phyloP scores from a whole-genome alignment of 2,113 vertebrate species.

The Rhadina sibilatrix region DNA sequence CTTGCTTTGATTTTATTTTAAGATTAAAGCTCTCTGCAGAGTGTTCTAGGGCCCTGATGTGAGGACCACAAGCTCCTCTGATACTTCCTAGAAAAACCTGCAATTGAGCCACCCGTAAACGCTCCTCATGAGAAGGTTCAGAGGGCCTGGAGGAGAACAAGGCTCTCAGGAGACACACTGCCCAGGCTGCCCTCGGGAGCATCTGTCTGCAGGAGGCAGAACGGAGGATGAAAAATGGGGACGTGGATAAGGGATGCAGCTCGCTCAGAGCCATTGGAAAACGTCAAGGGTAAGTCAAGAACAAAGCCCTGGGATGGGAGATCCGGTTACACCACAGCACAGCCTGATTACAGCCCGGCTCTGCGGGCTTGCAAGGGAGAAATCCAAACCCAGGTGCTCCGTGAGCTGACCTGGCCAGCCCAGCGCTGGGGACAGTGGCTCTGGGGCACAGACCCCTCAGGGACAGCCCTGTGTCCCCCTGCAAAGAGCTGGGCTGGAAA shows the following conservation, averaged over 20 bases:
- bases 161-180: background rate
- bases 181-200: background rate
- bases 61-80: background rate
- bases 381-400: accelerated
- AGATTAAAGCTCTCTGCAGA: background rate
- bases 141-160: background rate
- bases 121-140: background rate
- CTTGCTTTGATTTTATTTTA: background rate
- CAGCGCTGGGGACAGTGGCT: accelerated
- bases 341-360: background rate
- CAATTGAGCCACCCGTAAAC: background rate
- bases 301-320: background rate
- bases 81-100: background rate
- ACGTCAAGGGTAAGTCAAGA: constrained; percentile 23
- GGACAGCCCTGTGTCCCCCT: background rate
- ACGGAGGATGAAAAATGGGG: background rate
- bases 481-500: background rate
- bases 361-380: background rate
- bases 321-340: background rate
- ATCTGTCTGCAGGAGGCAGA: background rate
- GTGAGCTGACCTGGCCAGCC: accelerated
- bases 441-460: background rate
- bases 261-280: accelerated
- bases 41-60: background rate
- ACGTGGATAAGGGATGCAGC: accelerated